phyloP scores from a whole-genome alignment of 1,140 invertebrate species.

The Drosophila nebulosa region DNA sequence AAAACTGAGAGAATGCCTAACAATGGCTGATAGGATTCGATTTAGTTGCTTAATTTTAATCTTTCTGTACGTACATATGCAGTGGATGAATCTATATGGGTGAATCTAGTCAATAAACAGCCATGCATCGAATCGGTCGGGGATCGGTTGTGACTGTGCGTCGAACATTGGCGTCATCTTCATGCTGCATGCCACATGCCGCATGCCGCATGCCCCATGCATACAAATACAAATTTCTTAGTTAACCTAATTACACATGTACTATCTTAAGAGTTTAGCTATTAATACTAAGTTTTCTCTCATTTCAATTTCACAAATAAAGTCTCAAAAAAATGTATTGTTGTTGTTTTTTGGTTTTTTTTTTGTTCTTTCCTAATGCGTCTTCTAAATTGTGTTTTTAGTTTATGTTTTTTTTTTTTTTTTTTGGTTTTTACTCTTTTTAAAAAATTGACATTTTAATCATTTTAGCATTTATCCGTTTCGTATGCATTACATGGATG shows the following conservation, averaged over 20 bases:
- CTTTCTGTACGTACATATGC: not conserved
- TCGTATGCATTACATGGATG: not conserved
- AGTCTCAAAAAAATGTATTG: slow-evolving; percentile 18
- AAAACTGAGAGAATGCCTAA: no score
- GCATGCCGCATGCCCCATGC: slow-evolving; percentile 2
- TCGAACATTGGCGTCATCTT: not conserved
- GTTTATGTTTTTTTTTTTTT: not conserved
- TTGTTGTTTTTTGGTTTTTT: not conserved
- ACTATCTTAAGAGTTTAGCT: not conserved
- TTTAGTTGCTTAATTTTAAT: no score
- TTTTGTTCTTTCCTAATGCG: not conserved
- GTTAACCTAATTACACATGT: not conserved
- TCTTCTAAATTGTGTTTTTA: not conserved
- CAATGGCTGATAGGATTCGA: no score
- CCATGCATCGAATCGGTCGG: not conserved
- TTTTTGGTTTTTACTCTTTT: slow-evolving; percentile 1
- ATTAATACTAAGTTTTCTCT: slow-evolving; percentile 2
- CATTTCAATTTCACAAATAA: slow-evolving; percentile 13
- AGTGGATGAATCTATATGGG: not conserved
- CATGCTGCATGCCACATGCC: not conserved
- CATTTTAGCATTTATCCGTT: slow-evolving; percentile 13
- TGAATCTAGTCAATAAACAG: not conserved
- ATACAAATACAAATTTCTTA: slow-evolving; percentile 18
- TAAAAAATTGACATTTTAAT: slow-evolving; percentile 22
- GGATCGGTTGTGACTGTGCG: not conserved